These are phyloP conservation scores for Deroplatys truncata DNA, from an alignment of 2,888 invertebrate genomes.

Conservation along the genomic window DNA sequence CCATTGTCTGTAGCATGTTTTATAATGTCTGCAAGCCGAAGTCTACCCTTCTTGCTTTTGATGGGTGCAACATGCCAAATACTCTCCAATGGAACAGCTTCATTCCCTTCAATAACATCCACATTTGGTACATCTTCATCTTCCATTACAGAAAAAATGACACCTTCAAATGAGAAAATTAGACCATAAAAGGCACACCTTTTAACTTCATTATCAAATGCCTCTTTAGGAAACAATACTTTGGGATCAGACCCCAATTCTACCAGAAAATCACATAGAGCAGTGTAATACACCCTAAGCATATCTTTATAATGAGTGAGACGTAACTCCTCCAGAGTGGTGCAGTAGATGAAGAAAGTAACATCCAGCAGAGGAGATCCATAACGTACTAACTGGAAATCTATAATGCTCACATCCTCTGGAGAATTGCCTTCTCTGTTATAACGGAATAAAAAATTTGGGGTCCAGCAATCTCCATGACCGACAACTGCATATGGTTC, in stretches of 20 bases:
- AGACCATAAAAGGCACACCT: constrained; percentile 55
- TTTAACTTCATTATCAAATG: constrained; percentile 53
- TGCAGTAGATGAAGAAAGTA: constrained; percentile 17
- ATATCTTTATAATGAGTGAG: constrained; percentile 56
- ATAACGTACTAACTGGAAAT: constrained; percentile 61
- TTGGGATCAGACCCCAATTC: constrained; percentile 59
- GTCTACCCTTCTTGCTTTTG: constrained; percentile 54
- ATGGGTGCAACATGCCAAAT: constrained; percentile 62
- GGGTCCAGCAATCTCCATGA: constrained; percentile 72
- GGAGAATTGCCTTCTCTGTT: constrained; percentile 37
- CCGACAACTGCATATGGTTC: constrained; percentile 52
- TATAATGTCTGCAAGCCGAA: constrained; percentile 59
- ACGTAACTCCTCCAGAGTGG: constrained; percentile 49
- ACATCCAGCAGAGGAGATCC: constrained; percentile 21
- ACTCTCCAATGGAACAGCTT: constrained; percentile 55
- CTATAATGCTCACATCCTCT: constrained; percentile 57
- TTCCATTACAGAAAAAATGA: constrained; percentile 53
- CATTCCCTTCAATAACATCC: constrained; percentile 53
- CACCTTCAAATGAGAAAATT: constrained; percentile 57
- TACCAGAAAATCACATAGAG: constrained; percentile 51
- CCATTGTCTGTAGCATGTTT: constrained; percentile 61
- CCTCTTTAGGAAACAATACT: constrained; percentile 50
- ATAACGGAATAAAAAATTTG: constrained; percentile 63
- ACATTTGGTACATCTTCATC: constrained; percentile 56
- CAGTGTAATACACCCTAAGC: constrained; percentile 57